Base-by-base conservation (phyloP, 2,888 invertebrate genomes). In the Amblyjoppa fuscipennis region DNA sequence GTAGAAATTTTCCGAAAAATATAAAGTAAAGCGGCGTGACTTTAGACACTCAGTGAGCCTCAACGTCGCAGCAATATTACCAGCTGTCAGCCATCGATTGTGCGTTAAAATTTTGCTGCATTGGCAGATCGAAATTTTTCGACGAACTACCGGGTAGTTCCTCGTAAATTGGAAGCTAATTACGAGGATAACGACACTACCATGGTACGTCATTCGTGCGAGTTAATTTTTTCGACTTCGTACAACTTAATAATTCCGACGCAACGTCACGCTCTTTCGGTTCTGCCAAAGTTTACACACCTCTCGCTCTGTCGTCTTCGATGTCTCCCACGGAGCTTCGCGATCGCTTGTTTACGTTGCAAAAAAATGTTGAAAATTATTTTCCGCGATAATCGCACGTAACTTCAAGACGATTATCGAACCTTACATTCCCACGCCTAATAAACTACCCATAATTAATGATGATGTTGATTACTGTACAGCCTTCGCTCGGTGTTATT, bases 61-160 rank as follows among this genome's bases (percentile, higher is more conserved):
- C 83, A 81, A 91, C 92, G 91, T 84, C 78, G 73, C 59, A 85
- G 86, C 85, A 89, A 86, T 89, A 87, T 90, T 87, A 89, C 90
- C 92, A 91, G 91, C 92, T 92, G 91, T 92, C 92, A 92, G 90
- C 88, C 92, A 92, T 92, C 90, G 92, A 92, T 92, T 91, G 89
- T 90, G 86, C 71, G 70, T 70, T 64, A 61, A 88, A 81, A 87
- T 89, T 87, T 88, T 87, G 83, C 87, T 88, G 83, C 76, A 86
- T 88, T 84, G 81, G 83, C 82, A 86, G 87, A 83, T 82, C 87
- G 82, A 56, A 74, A 68, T 70, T 81, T 83, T 83, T 34, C 16
- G 73, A 28, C 49, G 53, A 64, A 69, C 68, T 41, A 61, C 68
- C 76, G 25, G 53, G 59, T 64, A 45, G 66, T 73, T 59, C 61